phyloP scores from a whole-genome alignment of 2,113 vertebrate species.

The Maccullochella peelii region DNA sequence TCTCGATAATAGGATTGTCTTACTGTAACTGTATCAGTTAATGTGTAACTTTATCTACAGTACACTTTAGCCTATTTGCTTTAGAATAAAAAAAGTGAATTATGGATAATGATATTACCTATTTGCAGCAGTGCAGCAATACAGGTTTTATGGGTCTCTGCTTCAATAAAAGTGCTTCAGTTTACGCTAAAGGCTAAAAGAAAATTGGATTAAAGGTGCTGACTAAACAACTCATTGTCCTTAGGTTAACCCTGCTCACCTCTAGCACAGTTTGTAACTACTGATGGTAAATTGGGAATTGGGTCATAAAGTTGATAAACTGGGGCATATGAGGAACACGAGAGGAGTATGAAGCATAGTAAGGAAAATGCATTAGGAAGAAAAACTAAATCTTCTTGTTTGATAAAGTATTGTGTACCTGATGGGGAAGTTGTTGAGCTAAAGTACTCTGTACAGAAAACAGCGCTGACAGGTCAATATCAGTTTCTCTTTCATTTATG shows the following conservation, averaged over 20 bases:
- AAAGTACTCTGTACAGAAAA: conserved; percentile 11
- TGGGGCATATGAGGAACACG: conserved; percentile 12
- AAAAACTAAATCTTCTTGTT: conserved; percentile 10
- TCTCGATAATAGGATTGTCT: conserved; percentile 38
- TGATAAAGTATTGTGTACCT: conserved; percentile 9
- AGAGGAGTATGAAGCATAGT: conserved; percentile 5
- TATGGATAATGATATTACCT: conserved; percentile 61
- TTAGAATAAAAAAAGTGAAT: conserved; percentile 57
- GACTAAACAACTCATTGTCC: conserved; percentile 69
- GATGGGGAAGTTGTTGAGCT: conserved; percentile 16
- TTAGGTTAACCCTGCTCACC: conserved; percentile 60
- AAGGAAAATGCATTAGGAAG: conserved; percentile 12
- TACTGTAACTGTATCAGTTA: conserved; percentile 48
- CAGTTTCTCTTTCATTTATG: conserved; percentile 31
- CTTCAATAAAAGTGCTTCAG: conserved; percentile 55
- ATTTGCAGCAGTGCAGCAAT: conserved; percentile 57
- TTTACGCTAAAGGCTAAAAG: conserved; percentile 48
- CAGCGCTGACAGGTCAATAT: conserved; percentile 24
- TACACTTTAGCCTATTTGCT: conserved; percentile 39
- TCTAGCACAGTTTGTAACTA: conserved; percentile 35
- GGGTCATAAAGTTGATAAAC: conserved; percentile 68
- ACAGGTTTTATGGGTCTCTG: conserved; percentile 60
- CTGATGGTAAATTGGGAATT: conserved; percentile 51
- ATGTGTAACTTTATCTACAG: conserved; percentile 52
- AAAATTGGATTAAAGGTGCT: conserved; percentile 72